Conservation (phyloP, 2,797 vertebrate genomes). For the Bovichtus diacanthus region DNA sequence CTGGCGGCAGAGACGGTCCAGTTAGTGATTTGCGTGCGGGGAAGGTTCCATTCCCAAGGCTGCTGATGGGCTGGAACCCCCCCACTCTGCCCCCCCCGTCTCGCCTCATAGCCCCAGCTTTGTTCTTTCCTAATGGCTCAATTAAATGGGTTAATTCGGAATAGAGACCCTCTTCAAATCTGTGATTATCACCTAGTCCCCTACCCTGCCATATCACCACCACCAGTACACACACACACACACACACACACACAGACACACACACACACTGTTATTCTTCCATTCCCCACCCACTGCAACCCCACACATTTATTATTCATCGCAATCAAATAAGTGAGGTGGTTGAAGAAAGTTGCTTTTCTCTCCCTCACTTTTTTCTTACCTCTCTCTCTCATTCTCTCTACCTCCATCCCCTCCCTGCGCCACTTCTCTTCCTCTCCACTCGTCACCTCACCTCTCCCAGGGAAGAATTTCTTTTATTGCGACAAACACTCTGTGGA, state of each 20-base stretch:
- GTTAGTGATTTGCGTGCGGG: constrained; percentile 81
- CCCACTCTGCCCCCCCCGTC: constrained; percentile 36
- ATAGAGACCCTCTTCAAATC: constrained; percentile 80
- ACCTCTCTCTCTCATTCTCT: constrained; percentile 58
- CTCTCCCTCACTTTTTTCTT: constrained; percentile 59
- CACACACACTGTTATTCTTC: constrained; percentile 41
- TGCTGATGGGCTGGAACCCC: constrained; percentile 78
- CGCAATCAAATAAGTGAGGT: constrained; percentile 98
- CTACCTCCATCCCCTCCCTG: constrained; percentile 62
- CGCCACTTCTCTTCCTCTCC: constrained; percentile 63
- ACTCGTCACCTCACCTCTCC: constrained; percentile 78
- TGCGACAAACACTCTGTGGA: constrained; percentile 86
- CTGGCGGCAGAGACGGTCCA: constrained; percentile 71
- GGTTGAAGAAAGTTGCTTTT: constrained; percentile 93
- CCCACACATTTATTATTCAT: constrained; percentile 97
- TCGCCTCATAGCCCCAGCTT: constrained; percentile 72
- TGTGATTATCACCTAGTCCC: constrained; percentile 81
- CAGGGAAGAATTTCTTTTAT: constrained; percentile 96
- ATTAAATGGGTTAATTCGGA: constrained; percentile 88
- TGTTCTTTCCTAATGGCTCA: constrained; percentile 87
- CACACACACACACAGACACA: constrained; percentile 26
- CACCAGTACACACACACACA: constrained; percentile 23
- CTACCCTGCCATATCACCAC: constrained; percentile 52
- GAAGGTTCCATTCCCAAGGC: constrained; percentile 80
- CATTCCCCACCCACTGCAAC: constrained; percentile 51